These are phyloP conservation scores for Eupithecia centaureata DNA, from an alignment of 2,888 invertebrate species.

Conservation along the genomic window DNA sequence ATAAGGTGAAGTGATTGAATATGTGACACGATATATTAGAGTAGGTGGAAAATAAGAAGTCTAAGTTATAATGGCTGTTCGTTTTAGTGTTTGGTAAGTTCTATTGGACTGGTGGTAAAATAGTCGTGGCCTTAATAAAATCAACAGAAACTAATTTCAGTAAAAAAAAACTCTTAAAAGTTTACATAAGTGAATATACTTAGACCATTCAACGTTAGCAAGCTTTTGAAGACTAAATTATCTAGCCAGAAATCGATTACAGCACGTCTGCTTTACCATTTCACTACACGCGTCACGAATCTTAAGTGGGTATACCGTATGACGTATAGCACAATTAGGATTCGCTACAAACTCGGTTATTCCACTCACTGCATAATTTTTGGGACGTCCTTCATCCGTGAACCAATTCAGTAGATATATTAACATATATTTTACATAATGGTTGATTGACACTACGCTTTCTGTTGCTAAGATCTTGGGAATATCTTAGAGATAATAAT, in stretches of 20 bases:
- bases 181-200: not conserved
- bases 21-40: conserved; percentile 18
- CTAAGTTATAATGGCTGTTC: not conserved
- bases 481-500: not conserved
- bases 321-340: conserved; percentile 47
- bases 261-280: conserved; percentile 24
- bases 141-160: not conserved
- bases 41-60: conserved; percentile 6
- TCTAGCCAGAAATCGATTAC: conserved; percentile 18
- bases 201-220: not conserved
- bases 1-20: conserved; percentile 13
- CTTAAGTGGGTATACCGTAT: conserved; percentile 40
- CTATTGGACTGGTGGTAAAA: not conserved
- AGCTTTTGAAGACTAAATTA: not conserved
- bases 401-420: conserved; percentile 52
- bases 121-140: not conserved
- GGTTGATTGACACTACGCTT: conserved; percentile 35
- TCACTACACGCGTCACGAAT: conserved; percentile 45
- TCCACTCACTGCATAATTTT: conserved; percentile 58
- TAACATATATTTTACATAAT: too few relatives aligned
- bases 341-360: conserved; percentile 58
- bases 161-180: not conserved
- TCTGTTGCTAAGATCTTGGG: conserved; percentile 39
- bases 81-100: too few relatives aligned
- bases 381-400: conserved; percentile 59